Base-by-base conservation (phyloP, 2,797 vertebrate genomes). In the Clarias fuscus region DNA sequence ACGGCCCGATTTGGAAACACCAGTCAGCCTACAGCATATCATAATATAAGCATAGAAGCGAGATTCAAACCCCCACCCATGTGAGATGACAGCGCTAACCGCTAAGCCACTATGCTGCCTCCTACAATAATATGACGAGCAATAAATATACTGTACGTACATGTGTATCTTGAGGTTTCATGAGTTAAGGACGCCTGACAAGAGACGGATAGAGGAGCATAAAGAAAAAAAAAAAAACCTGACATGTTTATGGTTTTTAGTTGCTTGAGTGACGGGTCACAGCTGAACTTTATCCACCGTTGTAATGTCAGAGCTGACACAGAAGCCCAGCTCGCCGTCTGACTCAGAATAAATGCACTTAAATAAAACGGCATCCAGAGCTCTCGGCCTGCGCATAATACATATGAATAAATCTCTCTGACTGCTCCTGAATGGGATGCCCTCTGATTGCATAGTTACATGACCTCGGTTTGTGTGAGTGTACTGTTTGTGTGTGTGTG, bases 301-400 rank as follows among this genome's bases (percentile, higher is more conserved):
- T 79, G 65, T 82, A 58, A 88, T 86, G 67, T 82, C 85, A 87
- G 37, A n/a, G 30, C 53, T 79, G 76, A 85, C 75, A 79, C 11
- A 67, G 76, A 85, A 37, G 64, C 30, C 64, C 62, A 6, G 37
- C 37, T 30, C 71, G 65, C 61, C n/a, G n/a, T 17, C 53, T 13
- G 65, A 75, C 83, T 85, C 83, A 85, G 86, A 85, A 83, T 85
- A 85, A 61, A 61, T n/a, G 43, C 72, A 80, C 79, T 84, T 56
- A 72, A 37, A 67, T 80, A 81, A 84, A 78, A 73, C 70, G 4
- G 4, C 27, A 76, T 68, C 64, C 56, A 48, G 48, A 67, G 53
- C 24, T 13, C 20, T 56, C 17, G 11, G 58, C 13, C 58, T 61
- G 56, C 84, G 72, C 58, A 8, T 81, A 72, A 81, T 81, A 48